Percentiles rank a stretch among this genome's conserved stretches.
These are phyloP conservation scores for Pseudomugil gertrudae DNA, from an alignment of 2,797 vertebrate genomes.

Conservation along the genomic window DNA sequence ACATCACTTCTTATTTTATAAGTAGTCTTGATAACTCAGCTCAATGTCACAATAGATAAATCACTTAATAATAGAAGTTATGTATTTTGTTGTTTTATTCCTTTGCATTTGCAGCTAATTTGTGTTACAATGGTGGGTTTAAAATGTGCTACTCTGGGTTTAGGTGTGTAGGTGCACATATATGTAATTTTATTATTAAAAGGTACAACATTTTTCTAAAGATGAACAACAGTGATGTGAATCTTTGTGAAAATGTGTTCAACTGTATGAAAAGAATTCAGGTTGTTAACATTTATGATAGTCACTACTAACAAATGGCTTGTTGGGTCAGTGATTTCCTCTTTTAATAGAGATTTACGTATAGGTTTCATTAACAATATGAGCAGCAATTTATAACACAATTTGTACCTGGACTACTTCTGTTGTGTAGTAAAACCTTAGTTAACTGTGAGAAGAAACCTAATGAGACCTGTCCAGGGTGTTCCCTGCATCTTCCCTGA, in stretches of 20 bases:
- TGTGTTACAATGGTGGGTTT: neutral
- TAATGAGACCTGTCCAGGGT: too few species aligned
- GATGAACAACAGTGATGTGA: neutral
- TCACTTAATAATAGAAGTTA: conserved; percentile 20
- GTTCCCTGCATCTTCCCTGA: too few species aligned
- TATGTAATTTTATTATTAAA: neutral
- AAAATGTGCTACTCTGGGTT: neutral
- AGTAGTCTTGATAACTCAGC: conserved; percentile 38
- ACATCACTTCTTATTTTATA: conserved; percentile 40
- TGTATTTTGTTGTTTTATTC: conserved; percentile 17
- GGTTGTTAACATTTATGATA: neutral
- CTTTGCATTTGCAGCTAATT: conserved; percentile 14
- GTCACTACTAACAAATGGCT: neutral
- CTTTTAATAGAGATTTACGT: neutral
- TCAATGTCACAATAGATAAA: conserved; percentile 40
- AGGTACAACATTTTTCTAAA: neutral
- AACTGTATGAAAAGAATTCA: neutral
- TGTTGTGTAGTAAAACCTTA: neutral
- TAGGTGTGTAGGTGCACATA: neutral
- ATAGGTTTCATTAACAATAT: neutral
- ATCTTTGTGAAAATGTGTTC: too few species aligned
- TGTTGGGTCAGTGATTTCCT: neutral
- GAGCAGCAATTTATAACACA: neutral
- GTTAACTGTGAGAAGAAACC: neutral
- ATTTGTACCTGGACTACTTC: neutral